Conservation (phyloP, 2,113 vertebrate genomes). For the Anhinga anhinga region DNA sequence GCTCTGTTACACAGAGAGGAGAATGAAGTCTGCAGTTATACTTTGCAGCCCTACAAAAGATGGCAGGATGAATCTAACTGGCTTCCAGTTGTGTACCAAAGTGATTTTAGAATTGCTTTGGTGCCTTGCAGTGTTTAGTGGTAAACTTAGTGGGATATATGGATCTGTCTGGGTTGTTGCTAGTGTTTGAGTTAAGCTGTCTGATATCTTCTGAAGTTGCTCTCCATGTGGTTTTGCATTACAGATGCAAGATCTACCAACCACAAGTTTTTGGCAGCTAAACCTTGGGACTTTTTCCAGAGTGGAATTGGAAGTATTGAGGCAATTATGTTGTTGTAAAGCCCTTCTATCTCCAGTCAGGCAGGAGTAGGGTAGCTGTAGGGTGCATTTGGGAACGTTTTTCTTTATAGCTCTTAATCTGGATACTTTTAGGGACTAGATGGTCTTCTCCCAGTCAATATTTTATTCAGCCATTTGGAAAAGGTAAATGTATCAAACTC, state of each 20-base stretch:
- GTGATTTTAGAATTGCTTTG: neutral
- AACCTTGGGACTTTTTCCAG: neutral
- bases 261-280: neutral
- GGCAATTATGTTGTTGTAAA: neutral
- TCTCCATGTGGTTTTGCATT: neutral
- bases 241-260: neutral
- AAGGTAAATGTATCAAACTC: neutral
- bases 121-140: neutral
- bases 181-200: neutral
- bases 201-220: neutral
- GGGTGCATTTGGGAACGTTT: neutral
- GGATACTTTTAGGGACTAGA: neutral
- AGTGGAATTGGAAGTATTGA: neutral
- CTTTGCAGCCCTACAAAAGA: neutral
- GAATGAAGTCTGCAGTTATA: neutral
- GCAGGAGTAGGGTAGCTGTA: neutral
- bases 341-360: neutral
- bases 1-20: neutral
- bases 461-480: neutral
- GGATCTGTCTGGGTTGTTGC: neutral
- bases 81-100: neutral
- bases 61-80: neutral
- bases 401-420: neutral
- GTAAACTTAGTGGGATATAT: neutral
- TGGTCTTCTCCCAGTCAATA: neutral